Evolutionary conservation across 2,113 vertebrate species (phyloP).

Genomic region (Globicephala melas): DNA sequence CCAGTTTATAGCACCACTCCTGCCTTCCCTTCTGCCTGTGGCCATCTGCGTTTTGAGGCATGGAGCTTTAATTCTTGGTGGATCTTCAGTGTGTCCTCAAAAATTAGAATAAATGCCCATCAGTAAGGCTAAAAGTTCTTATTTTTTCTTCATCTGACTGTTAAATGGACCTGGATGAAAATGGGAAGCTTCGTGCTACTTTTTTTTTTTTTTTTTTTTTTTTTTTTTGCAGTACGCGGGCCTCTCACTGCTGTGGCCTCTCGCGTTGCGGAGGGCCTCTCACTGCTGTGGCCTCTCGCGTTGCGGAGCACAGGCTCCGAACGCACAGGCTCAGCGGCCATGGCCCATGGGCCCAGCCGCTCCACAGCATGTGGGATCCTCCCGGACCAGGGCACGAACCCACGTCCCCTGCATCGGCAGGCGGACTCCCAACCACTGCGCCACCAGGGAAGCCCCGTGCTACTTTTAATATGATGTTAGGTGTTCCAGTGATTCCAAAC

Average conservation of each 20-base stretch:
- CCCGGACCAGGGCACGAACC: too few relatives aligned
- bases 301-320: too few relatives aligned
- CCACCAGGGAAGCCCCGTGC: background rate
- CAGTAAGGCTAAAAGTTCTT: background rate
- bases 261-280: too few relatives aligned
- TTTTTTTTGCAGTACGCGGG: too few relatives aligned
- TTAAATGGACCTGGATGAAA: background rate
- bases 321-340: too few relatives aligned
- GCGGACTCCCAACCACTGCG: too few relatives aligned
- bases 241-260: too few relatives aligned
- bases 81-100: background rate
- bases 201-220: background rate
- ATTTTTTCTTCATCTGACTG: background rate
- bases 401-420: too few relatives aligned
- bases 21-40: background rate
- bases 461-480: background rate
- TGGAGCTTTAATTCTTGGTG: background rate
- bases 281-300: too few relatives aligned
- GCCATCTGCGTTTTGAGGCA: background rate
- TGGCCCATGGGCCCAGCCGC: too few relatives aligned
- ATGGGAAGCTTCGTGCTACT: background rate
- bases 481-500: background rate
- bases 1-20: background rate
- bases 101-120: background rate
- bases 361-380: too few relatives aligned